Base-by-base conservation (phyloP, 2,797 vertebrate genomes). In the Coranthus polyacanthus region DNA sequence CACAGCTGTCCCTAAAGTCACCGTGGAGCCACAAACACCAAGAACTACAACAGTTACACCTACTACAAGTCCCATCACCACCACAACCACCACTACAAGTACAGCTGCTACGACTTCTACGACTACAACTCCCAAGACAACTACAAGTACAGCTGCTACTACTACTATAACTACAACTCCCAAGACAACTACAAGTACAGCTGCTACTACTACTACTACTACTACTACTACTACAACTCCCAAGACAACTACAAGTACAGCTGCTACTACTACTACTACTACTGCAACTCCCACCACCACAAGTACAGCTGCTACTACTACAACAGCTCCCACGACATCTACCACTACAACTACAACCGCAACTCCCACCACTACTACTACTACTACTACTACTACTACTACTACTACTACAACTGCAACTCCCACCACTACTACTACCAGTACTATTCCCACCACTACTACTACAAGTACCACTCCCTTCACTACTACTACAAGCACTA, bases 1-100 rank as follows among this genome's bases (percentile, higher is more conserved):
- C 58, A 86, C 52, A 78, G 75, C 26, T 18, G 12, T 83, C 4
- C 66, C 60, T 16, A 86, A 18, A 57, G 78, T 85, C 17, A 58
- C 11, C 0, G 3, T 89, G 61, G 71, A 72, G 34, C 78, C 75
- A 0, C 71, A 49, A 2, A 70, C 44, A 16, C 77, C 82, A 0
- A 83, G 47, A 73, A 74, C 69, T 38, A 57, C 49, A 56, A 34
- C 11, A 12, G 49, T 51, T 15, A 56, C 49, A 6, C 1, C 49
- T 36, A n/a, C 17, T 13, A 12, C 26, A 2, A 34, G 24, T 3
- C 11, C 24, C 11, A 17, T 16, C 2, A 18, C 32, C 6, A 20
- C 32, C 6, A 10, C 51, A 8, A 58, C 22, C 12, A 39, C 53
- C 3, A 42, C 16, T 8, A 13, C 34, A 20, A 18, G 16, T 15